phyloP scores from a whole-genome alignment of 2,113 vertebrate species.

The Lophius piscatorius region DNA sequence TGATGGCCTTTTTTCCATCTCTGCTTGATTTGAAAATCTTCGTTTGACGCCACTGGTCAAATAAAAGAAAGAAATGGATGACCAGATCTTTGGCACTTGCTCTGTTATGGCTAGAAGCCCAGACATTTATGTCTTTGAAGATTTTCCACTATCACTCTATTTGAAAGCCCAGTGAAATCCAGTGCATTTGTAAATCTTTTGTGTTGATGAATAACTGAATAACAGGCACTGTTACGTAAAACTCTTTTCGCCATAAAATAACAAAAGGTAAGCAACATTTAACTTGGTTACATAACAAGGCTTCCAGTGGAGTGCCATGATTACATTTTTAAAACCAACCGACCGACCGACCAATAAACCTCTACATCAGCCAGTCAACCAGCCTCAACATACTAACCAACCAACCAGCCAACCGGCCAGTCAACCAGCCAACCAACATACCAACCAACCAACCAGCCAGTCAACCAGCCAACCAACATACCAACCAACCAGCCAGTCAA shows the following conservation, averaged over 20 bases:
- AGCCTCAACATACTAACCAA: no score
- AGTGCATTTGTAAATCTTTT: slow-evolving; percentile 33
- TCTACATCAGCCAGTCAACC: no score
- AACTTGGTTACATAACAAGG: not conserved
- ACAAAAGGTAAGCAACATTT: not conserved
- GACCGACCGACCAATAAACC: no score
- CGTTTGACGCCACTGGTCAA: slow-evolving; percentile 51
- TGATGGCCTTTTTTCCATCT: slow-evolving; percentile 67
- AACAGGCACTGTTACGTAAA: slow-evolving; percentile 22
- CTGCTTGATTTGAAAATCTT: slow-evolving; percentile 53
- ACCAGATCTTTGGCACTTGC: slow-evolving; percentile 17
- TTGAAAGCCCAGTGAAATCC: slow-evolving; percentile 45
- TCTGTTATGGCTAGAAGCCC: slow-evolving; percentile 50
- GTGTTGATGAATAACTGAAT: slow-evolving; percentile 18
- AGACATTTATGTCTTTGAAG: slow-evolving; percentile 52
- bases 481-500: no score
- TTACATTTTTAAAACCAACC: no score
- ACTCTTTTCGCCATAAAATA: not conserved
- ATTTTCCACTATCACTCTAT: slow-evolving; percentile 66
- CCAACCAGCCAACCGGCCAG: no score
- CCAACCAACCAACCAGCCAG: no score
- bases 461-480: no score
- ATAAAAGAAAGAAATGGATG: slow-evolving; percentile 57
- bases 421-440: no score
- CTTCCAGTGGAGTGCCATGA: not conserved